A percentile compares a stretch with the other conserved stretches of the same genome.
phyloP scores from a whole-genome alignment of 2,797 vertebrate genomes.

The Echiichthys vipera region DNA sequence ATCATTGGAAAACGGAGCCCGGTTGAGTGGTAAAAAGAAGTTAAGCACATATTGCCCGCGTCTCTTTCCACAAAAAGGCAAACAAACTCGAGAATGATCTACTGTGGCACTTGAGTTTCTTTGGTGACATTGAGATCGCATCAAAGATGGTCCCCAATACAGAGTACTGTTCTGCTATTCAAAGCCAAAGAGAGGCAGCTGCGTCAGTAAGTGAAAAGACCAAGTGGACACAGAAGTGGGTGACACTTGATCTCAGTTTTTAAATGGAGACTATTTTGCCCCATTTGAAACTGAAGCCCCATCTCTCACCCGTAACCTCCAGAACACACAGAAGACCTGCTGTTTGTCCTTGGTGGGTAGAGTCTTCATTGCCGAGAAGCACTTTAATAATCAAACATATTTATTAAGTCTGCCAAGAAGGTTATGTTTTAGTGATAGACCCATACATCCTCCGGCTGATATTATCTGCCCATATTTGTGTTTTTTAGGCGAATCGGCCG shows the following conservation, averaged over 20 bases:
- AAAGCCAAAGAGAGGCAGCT: slow-evolving; percentile 22
- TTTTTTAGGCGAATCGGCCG: no score
- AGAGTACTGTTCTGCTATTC: neutral
- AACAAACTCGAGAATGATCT: slow-evolving; percentile 18
- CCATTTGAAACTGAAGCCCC: neutral
- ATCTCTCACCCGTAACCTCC: slow-evolving; percentile 10
- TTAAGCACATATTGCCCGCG: neutral
- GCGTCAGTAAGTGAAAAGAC: neutral
- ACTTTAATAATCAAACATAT: slow-evolving; percentile 6
- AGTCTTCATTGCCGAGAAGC: neutral
- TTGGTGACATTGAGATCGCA: slow-evolving; percentile 9
- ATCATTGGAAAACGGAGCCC: neutral
- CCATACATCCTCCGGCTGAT: no score
- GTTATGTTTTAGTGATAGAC: no score
- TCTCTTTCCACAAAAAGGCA: neutral
- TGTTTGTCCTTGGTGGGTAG: slow-evolving; percentile 4
- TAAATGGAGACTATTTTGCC: neutral
- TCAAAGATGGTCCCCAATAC: slow-evolving; percentile 11
- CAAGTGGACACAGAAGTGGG: neutral
- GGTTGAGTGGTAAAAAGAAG: neutral
- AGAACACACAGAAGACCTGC: neutral
- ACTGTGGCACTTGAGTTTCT: neutral
- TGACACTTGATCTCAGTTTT: neutral
- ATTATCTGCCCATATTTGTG: no score
- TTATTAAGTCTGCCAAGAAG: no score